Conservation (phyloP, 2,113 vertebrate genomes). For the Copsychus sechellarum region DNA sequence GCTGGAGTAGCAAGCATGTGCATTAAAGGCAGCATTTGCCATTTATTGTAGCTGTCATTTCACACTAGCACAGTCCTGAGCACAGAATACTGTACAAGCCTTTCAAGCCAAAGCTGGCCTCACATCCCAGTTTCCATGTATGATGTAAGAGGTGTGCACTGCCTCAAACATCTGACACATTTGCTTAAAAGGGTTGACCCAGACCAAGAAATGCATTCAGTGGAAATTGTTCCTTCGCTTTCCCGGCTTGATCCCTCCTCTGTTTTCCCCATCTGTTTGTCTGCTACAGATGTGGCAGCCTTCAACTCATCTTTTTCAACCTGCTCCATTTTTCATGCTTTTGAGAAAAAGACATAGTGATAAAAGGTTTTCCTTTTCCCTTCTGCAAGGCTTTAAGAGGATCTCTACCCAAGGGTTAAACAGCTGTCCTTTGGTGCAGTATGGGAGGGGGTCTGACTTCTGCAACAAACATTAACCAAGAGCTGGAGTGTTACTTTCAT, state of each 20-base stretch:
- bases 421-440: background rate
- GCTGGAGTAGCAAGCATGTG: background rate
- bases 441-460: background rate
- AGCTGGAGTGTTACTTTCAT: background rate
- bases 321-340: background rate
- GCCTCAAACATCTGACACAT: background rate
- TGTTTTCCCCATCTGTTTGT: background rate
- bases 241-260: background rate
- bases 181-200: background rate
- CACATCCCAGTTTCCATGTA: background rate
- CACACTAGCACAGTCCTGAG: background rate
- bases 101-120: background rate
- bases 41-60: background rate
- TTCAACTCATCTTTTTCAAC: background rate
- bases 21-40: background rate
- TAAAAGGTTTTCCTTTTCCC: background rate
- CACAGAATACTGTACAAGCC: fast-evolving
- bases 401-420: background rate
- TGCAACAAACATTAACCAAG: background rate
- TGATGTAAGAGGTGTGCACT: background rate
- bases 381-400: background rate
- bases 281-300: background rate
- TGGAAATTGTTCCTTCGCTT: background rate
- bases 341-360: background rate
- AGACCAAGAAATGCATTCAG: background rate